These are phyloP conservation scores for Elegia similella DNA, from an alignment of 2,888 invertebrate species.

Conservation along the genomic window DNA sequence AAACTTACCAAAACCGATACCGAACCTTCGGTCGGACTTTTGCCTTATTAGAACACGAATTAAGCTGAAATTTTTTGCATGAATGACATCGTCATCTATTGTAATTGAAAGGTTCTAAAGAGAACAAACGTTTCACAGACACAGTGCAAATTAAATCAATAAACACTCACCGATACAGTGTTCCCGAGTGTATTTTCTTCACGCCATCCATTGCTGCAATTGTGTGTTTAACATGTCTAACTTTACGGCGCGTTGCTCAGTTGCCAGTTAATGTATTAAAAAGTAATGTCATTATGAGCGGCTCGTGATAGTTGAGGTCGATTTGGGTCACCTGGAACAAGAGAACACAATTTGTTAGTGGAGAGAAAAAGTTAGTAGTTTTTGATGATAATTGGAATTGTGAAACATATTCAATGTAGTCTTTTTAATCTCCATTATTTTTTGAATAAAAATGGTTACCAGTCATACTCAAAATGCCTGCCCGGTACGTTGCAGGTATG, in stretches of 20 bases:
- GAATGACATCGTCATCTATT: too few relatives aligned
- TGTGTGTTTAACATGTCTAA: constrained; percentile 67
- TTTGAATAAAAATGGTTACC: too few relatives aligned
- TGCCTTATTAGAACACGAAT: too few relatives aligned
- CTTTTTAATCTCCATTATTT: too few relatives aligned
- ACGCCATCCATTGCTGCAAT: constrained; percentile 72
- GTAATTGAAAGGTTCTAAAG: too few relatives aligned
- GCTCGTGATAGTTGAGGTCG: constrained; percentile 37
- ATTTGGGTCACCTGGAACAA: constrained; percentile 51
- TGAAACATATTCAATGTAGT: neutral
- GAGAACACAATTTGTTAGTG: constrained; percentile 22
- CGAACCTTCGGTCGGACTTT: too few relatives aligned
- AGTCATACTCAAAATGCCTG: too few relatives aligned
- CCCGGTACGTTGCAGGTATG: too few relatives aligned
- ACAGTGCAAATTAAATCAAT: neutral
- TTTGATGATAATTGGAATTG: neutral
- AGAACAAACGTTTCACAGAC: neutral
- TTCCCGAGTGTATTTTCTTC: constrained; percentile 79
- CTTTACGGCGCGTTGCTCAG: constrained; percentile 44
- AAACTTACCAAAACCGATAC: too few relatives aligned
- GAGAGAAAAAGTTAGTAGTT: neutral
- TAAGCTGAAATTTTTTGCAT: too few relatives aligned
- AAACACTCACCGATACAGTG: constrained; percentile 73
- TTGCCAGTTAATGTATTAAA: constrained; percentile 51
- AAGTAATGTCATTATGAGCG: constrained; percentile 60